Conservation (phyloP, 2,797 vertebrate genomes). For the Phalloptychus januarius region DNA sequence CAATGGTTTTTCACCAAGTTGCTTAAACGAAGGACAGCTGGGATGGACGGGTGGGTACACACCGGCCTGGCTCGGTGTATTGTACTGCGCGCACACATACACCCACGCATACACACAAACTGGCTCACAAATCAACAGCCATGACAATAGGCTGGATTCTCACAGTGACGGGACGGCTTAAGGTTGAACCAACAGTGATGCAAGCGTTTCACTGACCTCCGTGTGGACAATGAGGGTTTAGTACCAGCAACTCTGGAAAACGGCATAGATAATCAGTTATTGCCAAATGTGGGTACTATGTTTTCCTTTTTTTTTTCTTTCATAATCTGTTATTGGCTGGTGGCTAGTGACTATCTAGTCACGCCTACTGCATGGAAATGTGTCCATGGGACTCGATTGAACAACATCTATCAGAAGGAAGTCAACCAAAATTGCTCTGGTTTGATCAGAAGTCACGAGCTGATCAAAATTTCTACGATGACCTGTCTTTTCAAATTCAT, state of each 20-base stretch:
- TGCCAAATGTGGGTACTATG: background rate
- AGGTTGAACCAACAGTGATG: constrained; percentile 66
- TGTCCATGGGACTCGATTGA: background rate
- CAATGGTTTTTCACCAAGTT: constrained; percentile 21
- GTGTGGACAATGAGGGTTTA: constrained; percentile 49
- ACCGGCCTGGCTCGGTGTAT: constrained; percentile 30
- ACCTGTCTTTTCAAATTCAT: background rate
- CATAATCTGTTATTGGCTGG: too few species aligned
- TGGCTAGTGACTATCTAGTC: background rate
- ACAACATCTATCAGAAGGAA: background rate
- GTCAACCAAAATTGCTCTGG: background rate
- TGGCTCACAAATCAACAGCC: constrained; percentile 31
- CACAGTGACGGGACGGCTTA: constrained; percentile 45
- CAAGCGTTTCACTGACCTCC: constrained; percentile 45
- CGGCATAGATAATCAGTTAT: constrained; percentile 13
- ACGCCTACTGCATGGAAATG: background rate
- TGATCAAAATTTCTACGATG: background rate
- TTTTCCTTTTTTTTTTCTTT: too few species aligned
- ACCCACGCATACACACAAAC: constrained; percentile 3
- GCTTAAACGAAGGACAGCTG: constrained; percentile 31
- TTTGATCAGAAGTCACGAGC: background rate
- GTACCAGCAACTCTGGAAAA: constrained; percentile 48
- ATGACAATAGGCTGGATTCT: constrained; percentile 63
- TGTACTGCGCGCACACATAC: constrained; percentile 5
- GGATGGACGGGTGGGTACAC: constrained; percentile 29